These are phyloP conservation scores for Vannuccia rotundouncinata DNA, from an alignment of 2,888 invertebrate genomes.

Conservation along the genomic window DNA sequence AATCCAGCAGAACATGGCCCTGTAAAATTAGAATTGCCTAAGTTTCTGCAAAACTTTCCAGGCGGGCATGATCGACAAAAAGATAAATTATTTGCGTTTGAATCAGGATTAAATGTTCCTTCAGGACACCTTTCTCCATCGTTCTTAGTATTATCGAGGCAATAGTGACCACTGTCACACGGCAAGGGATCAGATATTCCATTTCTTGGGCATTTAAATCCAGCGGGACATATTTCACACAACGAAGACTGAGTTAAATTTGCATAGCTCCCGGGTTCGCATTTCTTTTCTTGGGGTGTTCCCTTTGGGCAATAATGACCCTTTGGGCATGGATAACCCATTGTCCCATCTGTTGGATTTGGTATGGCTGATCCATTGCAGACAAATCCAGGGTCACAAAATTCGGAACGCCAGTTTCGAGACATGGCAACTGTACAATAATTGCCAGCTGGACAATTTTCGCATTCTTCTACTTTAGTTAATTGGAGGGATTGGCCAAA, in stretches of 20 bases:
- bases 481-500: neutral
- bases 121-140: neutral
- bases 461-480: neutral
- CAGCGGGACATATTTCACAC: conserved; percentile 45
- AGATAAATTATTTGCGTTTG: neutral
- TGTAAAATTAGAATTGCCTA: conserved; percentile 46
- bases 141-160: neutral
- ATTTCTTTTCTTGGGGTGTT: conserved; percentile 45
- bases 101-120: conserved; percentile 15
- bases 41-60: conserved; percentile 47
- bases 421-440: conserved; percentile 48
- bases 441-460: conserved; percentile 43
- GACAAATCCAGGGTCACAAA: conserved; percentile 48
- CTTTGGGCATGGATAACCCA: conserved; percentile 50
- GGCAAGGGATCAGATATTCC: neutral
- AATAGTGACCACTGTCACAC: neutral
- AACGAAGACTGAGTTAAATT: too few relatives aligned
- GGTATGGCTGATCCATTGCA: conserved; percentile 48
- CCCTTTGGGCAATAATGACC: conserved; percentile 52
- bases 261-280: neutral
- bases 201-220: conserved; percentile 46
- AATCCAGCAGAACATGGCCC: conserved; percentile 50
- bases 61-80: conserved; percentile 44
- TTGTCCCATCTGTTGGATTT: conserved; percentile 47
- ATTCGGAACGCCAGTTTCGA: conserved; percentile 44